Evolutionary conservation across 2,888 invertebrate species (phyloP), one percentile per base, ranked within the genome.

Genomic region (Xylocampa areola): DNA sequence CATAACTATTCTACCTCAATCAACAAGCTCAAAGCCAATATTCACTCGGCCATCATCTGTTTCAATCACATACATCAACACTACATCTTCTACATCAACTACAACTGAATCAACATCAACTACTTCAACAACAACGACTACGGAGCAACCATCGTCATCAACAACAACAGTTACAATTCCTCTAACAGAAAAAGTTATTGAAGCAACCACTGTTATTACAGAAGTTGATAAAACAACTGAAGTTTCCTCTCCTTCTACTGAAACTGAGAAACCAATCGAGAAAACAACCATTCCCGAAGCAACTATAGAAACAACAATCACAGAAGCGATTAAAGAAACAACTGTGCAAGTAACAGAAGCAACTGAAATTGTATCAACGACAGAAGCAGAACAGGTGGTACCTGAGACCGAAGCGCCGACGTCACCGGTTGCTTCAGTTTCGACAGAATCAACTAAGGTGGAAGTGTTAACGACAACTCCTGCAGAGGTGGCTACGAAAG

Each of bases 1-100:
- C 40, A 94, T 94, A 37, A 91, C 92, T 1, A 88, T 92, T 45
- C 68, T 94, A 77, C 92, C 93, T 52, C 91, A 91, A 68, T 85
- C 88, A 13, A 89, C 92, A 7, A 91, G 91, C 57, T 84, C 88
- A 0, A 89, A 88, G 68, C 94, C 94, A 5, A 68, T 80, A 49
- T 90, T 88, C 43, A 88, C 90, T 0, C 80, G 90, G 44, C 94
- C 93, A 4, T 81, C 86, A 43, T 79, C 79, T 3, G 76, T 87
- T 6, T 80, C 86, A 0, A 92, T 93, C 10, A 92, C 91, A 21
- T 90, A 91, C 48, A 92, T 93, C 5, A 92, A 90, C 52, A 80
- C 86, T 2, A 89, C 91, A 25, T 55, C 68, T n/a, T 65, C 80
- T 7, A 70, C 78, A 40, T 60, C 81, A 21, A 72, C 80, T 30